Evolutionary conservation across 2,888 invertebrate species (phyloP), one percentile per base, ranked within the genome.

Genomic region (Erpobdella octoculata): DNA sequence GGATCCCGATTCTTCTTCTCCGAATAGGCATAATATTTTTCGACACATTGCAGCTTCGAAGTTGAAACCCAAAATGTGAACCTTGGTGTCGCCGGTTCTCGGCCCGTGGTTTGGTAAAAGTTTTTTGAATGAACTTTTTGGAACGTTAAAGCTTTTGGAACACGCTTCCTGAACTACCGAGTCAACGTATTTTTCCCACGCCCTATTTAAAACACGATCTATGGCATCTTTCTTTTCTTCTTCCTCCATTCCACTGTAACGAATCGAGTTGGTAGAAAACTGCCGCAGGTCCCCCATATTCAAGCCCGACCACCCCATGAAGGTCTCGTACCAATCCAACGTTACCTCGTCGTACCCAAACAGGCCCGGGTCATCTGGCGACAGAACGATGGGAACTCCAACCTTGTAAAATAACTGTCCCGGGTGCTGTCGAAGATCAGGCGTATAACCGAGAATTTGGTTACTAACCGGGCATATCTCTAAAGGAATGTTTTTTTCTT

Each of bases 311-410:
- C 78, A 78, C 9, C 73, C 75, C 76, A 77, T 76, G 70, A 72
- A 78, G 6, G 74, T 76, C 21, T 74, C 71, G 71, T 78, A 78
- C 76, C 75, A 78, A 62, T 78, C 78, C 5, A 76, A 67, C n/a
- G 76, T 77, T 38, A 78, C 73, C 59, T 77, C 72, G 61, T 78
- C 76, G 66, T 74, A 76, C 9, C 78, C 78, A 70, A 78, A 77
- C 37, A 72, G 75, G 15, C 78, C 78, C 9, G 78, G 76, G 66
- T 78, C 78, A 61, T 78, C 78, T 9, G 77, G 64, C 31, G 75
- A 75, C 21, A 78, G 68, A 5, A 78, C 74, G n/a, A 78, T 72
- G 15, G 76, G 74, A 18, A 77, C 70, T 12, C 77, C 78, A 21
- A 33, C 58, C 15, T 75, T 68, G 70, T 73, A 65, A 62, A 75